Evolutionary conservation across 2,113 vertebrate genomes (phyloP).

Genomic region (Lepisosteus osseus): DNA sequence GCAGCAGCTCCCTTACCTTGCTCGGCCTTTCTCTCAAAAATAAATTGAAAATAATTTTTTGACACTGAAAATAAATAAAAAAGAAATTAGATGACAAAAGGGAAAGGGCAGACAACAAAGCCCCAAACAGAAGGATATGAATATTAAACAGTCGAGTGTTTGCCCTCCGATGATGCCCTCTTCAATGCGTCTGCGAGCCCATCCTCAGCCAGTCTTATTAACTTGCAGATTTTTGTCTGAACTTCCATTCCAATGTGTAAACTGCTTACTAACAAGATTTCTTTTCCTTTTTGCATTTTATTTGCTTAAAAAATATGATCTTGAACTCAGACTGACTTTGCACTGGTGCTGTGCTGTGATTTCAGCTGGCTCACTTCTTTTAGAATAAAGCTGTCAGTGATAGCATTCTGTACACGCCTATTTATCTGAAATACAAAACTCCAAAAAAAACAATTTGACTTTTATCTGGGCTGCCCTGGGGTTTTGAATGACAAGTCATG

Average conservation of each 20-base stretch:
- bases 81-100: conserved; percentile 21
- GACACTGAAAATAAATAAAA: too few species aligned
- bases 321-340: too few species aligned
- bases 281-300: too few species aligned
- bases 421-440: not conserved
- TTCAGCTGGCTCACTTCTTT: too few species aligned
- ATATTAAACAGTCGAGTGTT: conserved; percentile 59
- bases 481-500: conserved; percentile 31
- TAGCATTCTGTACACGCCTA: not conserved
- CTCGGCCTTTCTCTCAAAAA: conserved; percentile 12
- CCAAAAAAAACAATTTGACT: not conserved
- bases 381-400: not conserved
- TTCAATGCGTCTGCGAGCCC: conserved; percentile 9
- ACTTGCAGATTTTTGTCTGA: conserved; percentile 45
- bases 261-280: conserved; percentile 26
- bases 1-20: not conserved
- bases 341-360: too few species aligned
- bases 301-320: too few species aligned
- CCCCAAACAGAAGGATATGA: conserved; percentile 48
- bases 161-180: conserved; percentile 47
- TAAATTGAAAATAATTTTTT: too few species aligned
- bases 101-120: conserved; percentile 27
- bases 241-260: conserved; percentile 32
- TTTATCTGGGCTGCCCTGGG: not conserved
- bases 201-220: conserved; percentile 36